phyloP scores from a whole-genome alignment of 2,113 vertebrate genomes.

The Ictalurus furcatus region DNA sequence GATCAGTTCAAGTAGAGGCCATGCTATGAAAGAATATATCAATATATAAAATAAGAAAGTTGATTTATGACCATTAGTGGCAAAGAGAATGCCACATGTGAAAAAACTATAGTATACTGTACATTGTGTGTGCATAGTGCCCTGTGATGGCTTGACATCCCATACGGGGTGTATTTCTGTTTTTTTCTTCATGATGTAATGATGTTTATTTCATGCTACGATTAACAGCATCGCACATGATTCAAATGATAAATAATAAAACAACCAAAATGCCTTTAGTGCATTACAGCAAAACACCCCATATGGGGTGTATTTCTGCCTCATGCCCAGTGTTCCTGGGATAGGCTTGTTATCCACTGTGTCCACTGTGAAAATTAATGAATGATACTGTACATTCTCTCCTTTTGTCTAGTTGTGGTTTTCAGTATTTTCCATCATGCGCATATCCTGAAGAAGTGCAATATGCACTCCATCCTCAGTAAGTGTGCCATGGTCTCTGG shows the following conservation, averaged over 20 bases:
- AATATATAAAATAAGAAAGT: not conserved
- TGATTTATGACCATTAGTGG: not conserved
- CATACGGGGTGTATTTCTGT: not conserved
- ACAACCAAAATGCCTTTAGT: slow-evolving; percentile 39
- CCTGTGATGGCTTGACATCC: not conserved
- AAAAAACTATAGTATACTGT: not conserved
- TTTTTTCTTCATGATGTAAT: slow-evolving; percentile 48
- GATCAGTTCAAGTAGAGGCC: not conserved
- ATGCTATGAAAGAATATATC: not conserved
- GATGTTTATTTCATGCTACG: slow-evolving; percentile 73
- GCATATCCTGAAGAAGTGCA: slow-evolving; percentile 70
- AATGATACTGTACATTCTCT: not conserved
- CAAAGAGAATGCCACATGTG: not conserved
- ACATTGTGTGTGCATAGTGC: not conserved
- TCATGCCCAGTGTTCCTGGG: not conserved
- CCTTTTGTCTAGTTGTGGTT: slow-evolving; percentile 65
- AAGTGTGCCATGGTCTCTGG: slow-evolving; percentile 66
- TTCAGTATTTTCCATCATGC: slow-evolving; percentile 75
- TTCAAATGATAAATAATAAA: slow-evolving; percentile 56
- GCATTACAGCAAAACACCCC: slow-evolving; percentile 41
- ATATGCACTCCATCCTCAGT: slow-evolving; percentile 61
- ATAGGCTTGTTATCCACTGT: not conserved
- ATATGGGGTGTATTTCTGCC: not conserved
- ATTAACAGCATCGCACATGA: slow-evolving; percentile 54
- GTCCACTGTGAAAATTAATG: not conserved